phyloP scores from a whole-genome alignment of 2,888 invertebrate species.

The Helleia helle region DNA sequence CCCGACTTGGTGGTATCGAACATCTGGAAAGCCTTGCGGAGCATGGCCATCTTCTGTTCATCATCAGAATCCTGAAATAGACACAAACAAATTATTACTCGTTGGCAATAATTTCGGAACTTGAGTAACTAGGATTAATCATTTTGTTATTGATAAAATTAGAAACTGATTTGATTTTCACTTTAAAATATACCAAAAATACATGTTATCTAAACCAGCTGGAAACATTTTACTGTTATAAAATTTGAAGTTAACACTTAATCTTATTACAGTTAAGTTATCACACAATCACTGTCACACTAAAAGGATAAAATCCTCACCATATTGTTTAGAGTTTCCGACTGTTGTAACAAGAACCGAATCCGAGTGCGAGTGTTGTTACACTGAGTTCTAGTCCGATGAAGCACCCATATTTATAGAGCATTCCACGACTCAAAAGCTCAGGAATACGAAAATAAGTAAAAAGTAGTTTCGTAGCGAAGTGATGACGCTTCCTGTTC shows the following conservation, averaged over 20 bases:
- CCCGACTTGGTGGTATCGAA: conserved; percentile 95
- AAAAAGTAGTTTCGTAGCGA: conserved; percentile 50
- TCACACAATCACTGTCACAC: conserved; percentile 24
- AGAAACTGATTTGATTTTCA: too few species aligned
- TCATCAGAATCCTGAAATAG: conserved; percentile 74
- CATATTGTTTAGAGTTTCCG: conserved; percentile 52
- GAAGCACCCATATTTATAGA: conserved; percentile 68
- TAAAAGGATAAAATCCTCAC: conserved; percentile 58
- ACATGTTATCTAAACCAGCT: too few species aligned
- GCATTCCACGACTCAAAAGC: conserved; percentile 40
- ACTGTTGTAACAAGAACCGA: conserved; percentile 68
- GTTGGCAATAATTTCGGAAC: background rate
- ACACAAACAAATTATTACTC: too few species aligned
- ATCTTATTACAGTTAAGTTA: too few species aligned
- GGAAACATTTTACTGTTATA: too few species aligned
- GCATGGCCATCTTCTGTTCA: conserved; percentile 89
- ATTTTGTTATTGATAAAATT: too few species aligned
- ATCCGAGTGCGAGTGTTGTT: conserved; percentile 71
- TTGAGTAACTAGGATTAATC: too few species aligned
- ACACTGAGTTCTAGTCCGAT: conserved; percentile 60
- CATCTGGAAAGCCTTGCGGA: conserved; percentile 97
- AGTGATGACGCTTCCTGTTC: conserved; percentile 23
- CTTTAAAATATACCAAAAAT: too few species aligned
- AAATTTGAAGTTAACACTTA: conserved; percentile 1
- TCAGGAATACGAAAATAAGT: conserved; percentile 67